Conservation (phyloP, 2,113 vertebrate species). For the Camelus bactrianus region DNA sequence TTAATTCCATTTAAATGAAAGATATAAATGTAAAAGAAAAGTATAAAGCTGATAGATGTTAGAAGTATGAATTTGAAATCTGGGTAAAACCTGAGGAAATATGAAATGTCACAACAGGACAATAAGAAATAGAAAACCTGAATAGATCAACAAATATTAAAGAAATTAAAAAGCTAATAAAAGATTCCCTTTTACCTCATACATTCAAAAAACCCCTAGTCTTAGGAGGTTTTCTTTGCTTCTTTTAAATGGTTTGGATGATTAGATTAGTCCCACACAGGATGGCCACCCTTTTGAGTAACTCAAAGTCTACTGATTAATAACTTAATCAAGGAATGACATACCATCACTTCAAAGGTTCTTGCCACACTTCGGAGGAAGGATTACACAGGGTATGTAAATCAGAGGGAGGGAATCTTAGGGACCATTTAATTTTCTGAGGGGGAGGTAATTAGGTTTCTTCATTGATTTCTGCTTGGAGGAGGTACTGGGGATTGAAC, state of each 20-base stretch:
- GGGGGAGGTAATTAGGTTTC: too few relatives aligned
- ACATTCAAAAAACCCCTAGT: background rate
- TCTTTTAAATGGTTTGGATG: background rate
- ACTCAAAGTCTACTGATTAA: background rate
- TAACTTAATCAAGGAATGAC: background rate
- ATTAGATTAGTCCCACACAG: background rate
- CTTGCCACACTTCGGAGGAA: background rate
- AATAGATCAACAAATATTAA: background rate
- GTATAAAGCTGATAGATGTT: background rate
- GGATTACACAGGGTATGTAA: background rate
- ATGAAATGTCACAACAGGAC: background rate
- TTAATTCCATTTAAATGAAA: background rate
- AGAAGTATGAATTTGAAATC: background rate
- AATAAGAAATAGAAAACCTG: background rate
- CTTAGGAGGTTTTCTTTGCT: background rate
- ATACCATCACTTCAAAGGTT: background rate
- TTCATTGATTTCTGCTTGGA: too few relatives aligned
- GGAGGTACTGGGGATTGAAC: too few relatives aligned
- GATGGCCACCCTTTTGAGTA: background rate
- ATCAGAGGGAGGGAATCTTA: background rate
- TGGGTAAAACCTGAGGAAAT: background rate
- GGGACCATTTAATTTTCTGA: too few relatives aligned
- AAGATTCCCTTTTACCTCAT: background rate
- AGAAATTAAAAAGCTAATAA: slow-evolving; percentile 3
- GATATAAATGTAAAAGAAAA: background rate